A percentile compares a stretch with the other conserved stretches of the same genome.
Conservation (phyloP, 1,140 invertebrate species). For the Philotrypesis tridentata region DNA sequence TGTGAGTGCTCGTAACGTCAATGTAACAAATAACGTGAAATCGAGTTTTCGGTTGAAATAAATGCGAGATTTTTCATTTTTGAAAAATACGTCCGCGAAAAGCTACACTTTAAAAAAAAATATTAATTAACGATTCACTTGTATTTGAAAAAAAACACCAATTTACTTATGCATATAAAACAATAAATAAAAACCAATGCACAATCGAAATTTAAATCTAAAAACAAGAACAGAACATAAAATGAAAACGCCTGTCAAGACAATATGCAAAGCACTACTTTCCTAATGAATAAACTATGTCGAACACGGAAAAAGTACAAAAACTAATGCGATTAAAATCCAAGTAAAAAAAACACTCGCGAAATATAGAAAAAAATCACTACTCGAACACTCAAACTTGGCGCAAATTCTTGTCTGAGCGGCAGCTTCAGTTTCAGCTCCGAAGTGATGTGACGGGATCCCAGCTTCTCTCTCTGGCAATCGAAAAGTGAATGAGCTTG, state of each 20-base stretch:
- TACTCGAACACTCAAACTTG: conserved; percentile 13
- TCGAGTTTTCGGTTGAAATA: neutral
- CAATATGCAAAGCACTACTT: no score
- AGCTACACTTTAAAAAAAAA: no score
- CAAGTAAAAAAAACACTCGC: neutral
- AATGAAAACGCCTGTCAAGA: no score
- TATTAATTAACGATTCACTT: neutral
- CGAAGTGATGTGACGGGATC: neutral
- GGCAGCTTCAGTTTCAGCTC: neutral
- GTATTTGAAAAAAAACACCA: no score
- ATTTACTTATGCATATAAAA: no score
- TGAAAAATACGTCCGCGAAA: neutral
- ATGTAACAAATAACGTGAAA: neutral
- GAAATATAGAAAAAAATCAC: neutral
- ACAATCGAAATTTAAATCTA: no score
- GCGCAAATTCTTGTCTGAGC: neutral
- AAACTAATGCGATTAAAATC: no score
- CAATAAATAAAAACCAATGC: no score
- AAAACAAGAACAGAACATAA: no score
- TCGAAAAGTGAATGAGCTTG: conserved; percentile 13
- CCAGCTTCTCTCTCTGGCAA: neutral
- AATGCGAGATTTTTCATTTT: no score
- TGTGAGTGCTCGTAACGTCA: neutral
- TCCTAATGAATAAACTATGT: no score
- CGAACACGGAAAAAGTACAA: no score